Percentiles rank a stretch among this genome's conserved stretches.
Evolutionary conservation across 1,140 invertebrate species (phyloP).

Genomic region (Lucilia sericata): DNA sequence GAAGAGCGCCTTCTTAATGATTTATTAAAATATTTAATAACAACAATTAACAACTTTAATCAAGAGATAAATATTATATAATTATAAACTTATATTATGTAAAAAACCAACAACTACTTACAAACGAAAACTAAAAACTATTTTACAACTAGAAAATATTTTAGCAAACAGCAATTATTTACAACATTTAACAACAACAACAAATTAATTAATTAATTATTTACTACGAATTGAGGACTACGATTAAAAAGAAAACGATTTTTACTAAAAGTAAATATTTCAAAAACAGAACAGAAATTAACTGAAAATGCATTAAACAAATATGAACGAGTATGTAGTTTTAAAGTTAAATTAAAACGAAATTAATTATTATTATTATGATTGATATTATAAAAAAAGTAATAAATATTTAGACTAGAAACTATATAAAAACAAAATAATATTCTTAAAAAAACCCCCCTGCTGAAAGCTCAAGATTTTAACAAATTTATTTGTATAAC

Average conservation of each 20-base stretch:
- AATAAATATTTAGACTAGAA: neutral
- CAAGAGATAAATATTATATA: neutral
- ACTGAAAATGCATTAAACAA: neutral
- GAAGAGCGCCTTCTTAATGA: constrained; percentile 20
- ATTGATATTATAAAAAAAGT: no score
- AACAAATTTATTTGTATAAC: neutral
- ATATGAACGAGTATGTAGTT: constrained; percentile 28
- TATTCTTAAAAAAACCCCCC: neutral
- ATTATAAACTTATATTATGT: neutral
- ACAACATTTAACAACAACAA: neutral
- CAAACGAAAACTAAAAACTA: neutral
- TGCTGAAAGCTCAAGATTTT: constrained; percentile 30
- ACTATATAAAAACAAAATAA: neutral
- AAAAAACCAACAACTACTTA: no score
- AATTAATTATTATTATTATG: no score
- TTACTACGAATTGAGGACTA: neutral
- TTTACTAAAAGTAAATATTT: neutral
- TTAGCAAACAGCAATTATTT: constrained; percentile 14
- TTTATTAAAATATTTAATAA: neutral
- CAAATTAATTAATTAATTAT: neutral
- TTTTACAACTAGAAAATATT: constrained; percentile 20
- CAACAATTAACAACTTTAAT: neutral
- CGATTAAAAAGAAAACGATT: neutral
- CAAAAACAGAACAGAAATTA: neutral
- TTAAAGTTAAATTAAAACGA: constrained; percentile 1